A percentile compares a stretch with the other conserved stretches of the same genome.
Conservation (phyloP, 2,113 vertebrate genomes). For the Cyanocitta stelleri region DNA sequence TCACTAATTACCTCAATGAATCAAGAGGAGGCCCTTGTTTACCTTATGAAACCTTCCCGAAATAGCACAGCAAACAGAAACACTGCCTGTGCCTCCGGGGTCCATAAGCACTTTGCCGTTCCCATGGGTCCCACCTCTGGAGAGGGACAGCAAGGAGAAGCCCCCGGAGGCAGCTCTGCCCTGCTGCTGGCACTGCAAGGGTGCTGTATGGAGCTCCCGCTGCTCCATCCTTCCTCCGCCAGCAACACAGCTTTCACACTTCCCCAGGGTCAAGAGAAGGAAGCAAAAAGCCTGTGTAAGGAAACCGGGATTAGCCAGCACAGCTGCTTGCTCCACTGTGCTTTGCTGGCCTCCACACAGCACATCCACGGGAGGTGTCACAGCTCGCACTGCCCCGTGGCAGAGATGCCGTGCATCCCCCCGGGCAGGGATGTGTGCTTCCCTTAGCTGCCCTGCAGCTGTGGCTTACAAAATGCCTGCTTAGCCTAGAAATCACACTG, state of each 20-base stretch:
- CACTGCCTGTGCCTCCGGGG: fast-evolving
- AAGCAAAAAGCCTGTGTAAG: neutral
- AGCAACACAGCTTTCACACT: neutral
- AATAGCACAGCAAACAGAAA: constrained; percentile 10
- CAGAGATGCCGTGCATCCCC: neutral
- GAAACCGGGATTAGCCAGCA: neutral
- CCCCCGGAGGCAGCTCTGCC: fast-evolving
- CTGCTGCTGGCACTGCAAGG: neutral
- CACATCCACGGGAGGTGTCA: neutral
- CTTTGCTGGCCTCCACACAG: neutral
- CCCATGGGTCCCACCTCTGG: neutral
- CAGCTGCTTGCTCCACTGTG: neutral
- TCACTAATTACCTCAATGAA: constrained; percentile 10
- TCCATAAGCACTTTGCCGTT: fast-evolving
- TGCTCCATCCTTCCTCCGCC: neutral
- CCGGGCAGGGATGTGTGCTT: neutral
- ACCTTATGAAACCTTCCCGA: neutral
- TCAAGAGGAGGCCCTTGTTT: constrained; percentile 30
- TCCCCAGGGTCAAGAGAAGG: neutral
- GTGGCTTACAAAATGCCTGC: neutral
- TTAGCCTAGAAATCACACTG: neutral
- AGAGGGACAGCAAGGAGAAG: neutral
- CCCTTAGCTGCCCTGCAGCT: neutral
- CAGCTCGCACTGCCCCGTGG: neutral
- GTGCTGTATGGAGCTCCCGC: neutral